Evolutionary conservation across 2,888 invertebrate genomes (phyloP).

Genomic region (Tenodera sinensis): DNA sequence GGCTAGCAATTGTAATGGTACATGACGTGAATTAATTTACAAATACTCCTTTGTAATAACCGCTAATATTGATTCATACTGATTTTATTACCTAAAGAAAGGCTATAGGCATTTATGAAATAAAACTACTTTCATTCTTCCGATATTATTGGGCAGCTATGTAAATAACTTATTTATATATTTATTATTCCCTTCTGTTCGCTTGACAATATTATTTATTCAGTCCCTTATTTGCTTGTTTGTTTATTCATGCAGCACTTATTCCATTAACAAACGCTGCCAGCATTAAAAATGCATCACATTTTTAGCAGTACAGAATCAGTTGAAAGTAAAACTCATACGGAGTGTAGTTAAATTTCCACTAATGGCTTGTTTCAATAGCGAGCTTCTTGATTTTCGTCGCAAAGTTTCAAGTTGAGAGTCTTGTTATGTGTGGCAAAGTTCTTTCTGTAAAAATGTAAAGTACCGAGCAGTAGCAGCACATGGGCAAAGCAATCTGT

Average conservation of each 20-base stretch:
- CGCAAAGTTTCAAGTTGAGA: background rate
- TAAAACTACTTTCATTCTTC: too few species aligned
- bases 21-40: too few species aligned
- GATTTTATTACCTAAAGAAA: too few species aligned
- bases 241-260: background rate
- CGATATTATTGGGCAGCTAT: too few species aligned
- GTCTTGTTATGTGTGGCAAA: background rate
- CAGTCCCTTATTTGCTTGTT: background rate
- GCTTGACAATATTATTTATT: background rate
- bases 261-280: background rate
- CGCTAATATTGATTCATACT: too few species aligned
- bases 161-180: background rate
- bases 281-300: background rate
- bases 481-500: background rate
- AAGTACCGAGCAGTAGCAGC: background rate
- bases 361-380: background rate
- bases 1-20: too few species aligned
- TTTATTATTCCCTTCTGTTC: background rate
- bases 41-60: too few species aligned
- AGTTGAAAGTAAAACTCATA: background rate
- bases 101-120: too few species aligned
- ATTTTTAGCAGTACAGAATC: background rate
- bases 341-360: background rate
- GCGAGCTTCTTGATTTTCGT: background rate
- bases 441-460: background rate